A percentile compares a stretch with the other conserved stretches of the same genome.
Evolutionary conservation across 2,888 invertebrate species (phyloP).

Genomic region (Lutraria lutraria): DNA sequence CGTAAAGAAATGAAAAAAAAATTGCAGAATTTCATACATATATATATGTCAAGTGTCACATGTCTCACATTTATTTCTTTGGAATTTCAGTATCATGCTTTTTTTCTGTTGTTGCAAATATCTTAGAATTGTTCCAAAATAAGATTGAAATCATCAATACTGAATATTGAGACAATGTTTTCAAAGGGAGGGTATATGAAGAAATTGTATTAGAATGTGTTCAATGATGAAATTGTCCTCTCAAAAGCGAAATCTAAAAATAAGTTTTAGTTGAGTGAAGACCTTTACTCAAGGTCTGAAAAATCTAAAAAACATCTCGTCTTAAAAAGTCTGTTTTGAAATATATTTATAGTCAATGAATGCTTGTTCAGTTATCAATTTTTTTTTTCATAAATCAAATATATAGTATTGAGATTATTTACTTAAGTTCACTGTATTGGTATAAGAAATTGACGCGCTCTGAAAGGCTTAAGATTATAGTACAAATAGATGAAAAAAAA

Average conservation of each 20-base stretch:
- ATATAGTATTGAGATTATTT: not conserved
- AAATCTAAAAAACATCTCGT: not conserved
- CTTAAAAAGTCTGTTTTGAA: not conserved
- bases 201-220: not conserved
- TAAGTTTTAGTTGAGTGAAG: not conserved
- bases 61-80: no score
- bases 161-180: no score
- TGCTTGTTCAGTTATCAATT: not conserved
- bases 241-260: not conserved
- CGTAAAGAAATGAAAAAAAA: no score
- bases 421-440: not conserved
- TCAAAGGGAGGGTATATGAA: no score
- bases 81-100: no score
- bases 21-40: no score
- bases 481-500: not conserved
- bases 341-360: not conserved
- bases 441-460: not conserved
- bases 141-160: no score
- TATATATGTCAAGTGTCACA: no score
- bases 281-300: not conserved
- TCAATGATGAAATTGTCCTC: not conserved
- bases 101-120: no score
- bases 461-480: not conserved
- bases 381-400: not conserved
- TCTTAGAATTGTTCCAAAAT: no score